Evolutionary conservation across 2,797 vertebrate genomes (phyloP).

Genomic region (Crax fasciolata): DNA sequence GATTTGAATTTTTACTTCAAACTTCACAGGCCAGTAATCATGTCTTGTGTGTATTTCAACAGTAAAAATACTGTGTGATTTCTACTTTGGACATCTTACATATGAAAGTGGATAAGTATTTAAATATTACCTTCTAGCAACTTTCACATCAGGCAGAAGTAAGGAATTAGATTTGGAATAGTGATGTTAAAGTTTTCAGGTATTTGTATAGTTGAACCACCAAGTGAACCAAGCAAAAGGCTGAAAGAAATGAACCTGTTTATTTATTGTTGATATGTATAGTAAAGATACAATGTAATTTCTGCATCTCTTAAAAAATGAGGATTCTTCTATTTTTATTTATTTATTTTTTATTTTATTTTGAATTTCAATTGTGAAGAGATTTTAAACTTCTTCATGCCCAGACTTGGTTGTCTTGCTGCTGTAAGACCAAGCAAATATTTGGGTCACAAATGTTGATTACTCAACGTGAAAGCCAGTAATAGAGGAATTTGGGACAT

Average conservation of each 20-base stretch:
- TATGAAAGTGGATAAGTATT: neutral
- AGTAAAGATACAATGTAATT: neutral
- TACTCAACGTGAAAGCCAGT: rapidly evolving
- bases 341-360: neutral
- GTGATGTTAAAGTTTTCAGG: neutral
- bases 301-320: neutral
- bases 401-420: neutral
- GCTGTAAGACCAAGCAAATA: neutral
- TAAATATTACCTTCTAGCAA: neutral
- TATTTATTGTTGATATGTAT: neutral
- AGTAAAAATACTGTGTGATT: neutral
- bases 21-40: neutral
- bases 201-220: neutral
- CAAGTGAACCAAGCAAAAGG: neutral
- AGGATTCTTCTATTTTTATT: neutral
- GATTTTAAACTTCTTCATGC: neutral
- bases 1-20: neutral
- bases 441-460: neutral
- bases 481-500: neutral
- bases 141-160: neutral
- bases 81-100: neutral
- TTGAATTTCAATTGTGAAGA: neutral
- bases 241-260: neutral
- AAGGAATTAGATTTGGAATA: neutral
- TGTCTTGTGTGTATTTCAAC: neutral